phyloP scores from a whole-genome alignment of 2,113 vertebrate species.

The Cromileptes altivelis region DNA sequence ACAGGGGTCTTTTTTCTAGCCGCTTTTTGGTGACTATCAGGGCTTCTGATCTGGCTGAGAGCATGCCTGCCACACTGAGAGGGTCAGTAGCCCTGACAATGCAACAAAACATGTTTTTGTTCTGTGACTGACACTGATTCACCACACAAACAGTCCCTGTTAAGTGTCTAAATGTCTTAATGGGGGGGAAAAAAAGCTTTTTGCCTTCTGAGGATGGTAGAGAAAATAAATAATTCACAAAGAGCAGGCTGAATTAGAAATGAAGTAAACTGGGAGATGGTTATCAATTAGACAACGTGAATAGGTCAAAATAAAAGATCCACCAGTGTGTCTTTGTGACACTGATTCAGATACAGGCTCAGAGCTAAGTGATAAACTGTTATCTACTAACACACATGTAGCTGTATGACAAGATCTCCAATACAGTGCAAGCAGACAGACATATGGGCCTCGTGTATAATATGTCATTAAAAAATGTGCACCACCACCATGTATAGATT shows the following conservation, averaged over 20 bases:
- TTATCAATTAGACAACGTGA: constrained; percentile 24
- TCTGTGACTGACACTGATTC: constrained; percentile 56
- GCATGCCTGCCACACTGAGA: constrained; percentile 51
- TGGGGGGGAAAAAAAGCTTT: constrained; percentile 13
- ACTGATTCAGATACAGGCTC: constrained; percentile 17
- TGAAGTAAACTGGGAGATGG: constrained; percentile 14
- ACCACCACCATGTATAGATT: constrained; percentile 9
- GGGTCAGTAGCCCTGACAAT: constrained; percentile 62
- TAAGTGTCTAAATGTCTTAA: constrained; percentile 39
- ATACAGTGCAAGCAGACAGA: neutral
- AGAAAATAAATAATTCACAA: neutral
- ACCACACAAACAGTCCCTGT: constrained; percentile 26
- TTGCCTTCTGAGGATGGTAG: constrained; percentile 4
- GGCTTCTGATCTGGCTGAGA: constrained; percentile 61
- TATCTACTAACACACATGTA: constrained; percentile 33
- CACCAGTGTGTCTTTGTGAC: neutral
- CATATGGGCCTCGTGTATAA: neutral
- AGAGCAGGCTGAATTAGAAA: constrained; percentile 13
- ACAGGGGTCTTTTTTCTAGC: constrained; percentile 59
- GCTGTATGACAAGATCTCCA: constrained; percentile 13
- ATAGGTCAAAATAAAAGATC: constrained; percentile 22
- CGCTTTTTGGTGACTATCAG: constrained; percentile 66
- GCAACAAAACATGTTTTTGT: constrained; percentile 64
- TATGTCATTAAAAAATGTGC: neutral
- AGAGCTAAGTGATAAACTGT: neutral